A percentile compares a stretch with the other conserved stretches of the same genome.
These are phyloP conservation scores for Tenrec ecaudatus DNA, from an alignment of 2,113 vertebrate species.

Conservation along the genomic window DNA sequence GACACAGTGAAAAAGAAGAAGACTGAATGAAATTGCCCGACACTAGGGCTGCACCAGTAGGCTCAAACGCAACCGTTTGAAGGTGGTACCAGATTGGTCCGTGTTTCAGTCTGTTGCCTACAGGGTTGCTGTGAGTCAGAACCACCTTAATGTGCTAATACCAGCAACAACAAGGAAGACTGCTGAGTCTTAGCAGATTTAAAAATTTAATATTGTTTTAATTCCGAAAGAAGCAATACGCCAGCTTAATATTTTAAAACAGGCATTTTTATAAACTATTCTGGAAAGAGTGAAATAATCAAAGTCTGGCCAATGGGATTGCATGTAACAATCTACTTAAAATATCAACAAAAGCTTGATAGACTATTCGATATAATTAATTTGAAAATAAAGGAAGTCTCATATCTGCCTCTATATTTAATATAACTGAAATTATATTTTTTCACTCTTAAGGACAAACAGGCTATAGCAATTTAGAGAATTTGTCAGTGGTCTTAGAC, in stretches of 20 bases:
- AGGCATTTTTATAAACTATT: background rate
- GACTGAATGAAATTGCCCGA: background rate
- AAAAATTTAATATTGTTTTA: slow-evolving; percentile 30
- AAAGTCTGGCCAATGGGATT: background rate
- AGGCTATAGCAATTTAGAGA: slow-evolving; percentile 29
- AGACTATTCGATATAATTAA: background rate
- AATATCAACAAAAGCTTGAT: background rate
- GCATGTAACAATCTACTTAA: background rate
- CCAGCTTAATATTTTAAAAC: background rate
- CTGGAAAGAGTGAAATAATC: background rate
- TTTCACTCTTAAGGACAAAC: slow-evolving; percentile 14
- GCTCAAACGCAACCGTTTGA: background rate
- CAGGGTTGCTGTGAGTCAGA: background rate
- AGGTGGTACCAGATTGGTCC: background rate
- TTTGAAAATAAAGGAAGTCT: background rate
- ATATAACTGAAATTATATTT: slow-evolving; percentile 7
- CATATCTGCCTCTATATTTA: slow-evolving; percentile 3
- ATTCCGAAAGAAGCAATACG: background rate
- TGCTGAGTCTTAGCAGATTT: background rate
- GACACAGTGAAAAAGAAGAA: background rate
- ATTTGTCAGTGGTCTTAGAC: background rate
- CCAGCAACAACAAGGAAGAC: background rate
- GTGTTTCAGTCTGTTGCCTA: background rate
- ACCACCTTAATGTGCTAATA: background rate
- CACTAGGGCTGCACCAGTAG: background rate